A percentile compares a stretch with the other conserved stretches of the same genome.
Evolutionary conservation across 2,888 invertebrate species (phyloP).

Genomic region (Drosophila imparisetae): DNA sequence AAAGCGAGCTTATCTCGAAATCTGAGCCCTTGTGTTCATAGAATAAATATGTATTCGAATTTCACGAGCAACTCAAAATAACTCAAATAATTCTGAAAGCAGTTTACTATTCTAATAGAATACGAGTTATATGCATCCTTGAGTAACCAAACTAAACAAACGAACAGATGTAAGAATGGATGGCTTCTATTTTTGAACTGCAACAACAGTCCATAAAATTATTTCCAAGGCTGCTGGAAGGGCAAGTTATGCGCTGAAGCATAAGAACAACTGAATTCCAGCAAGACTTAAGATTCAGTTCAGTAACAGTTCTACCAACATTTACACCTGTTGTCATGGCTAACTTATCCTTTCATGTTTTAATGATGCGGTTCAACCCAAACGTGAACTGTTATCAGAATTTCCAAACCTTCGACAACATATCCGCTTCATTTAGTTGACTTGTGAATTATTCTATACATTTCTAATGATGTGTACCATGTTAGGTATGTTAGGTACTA

Average conservation of each 20-base stretch:
- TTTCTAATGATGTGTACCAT: slow-evolving; percentile 17
- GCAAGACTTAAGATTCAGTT: background rate
- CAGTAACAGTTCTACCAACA: background rate
- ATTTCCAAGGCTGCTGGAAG: background rate
- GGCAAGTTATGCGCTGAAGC: background rate
- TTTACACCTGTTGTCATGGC: background rate
- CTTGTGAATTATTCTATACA: slow-evolving; percentile 8
- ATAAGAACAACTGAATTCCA: background rate
- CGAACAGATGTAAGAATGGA: background rate
- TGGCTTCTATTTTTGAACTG: background rate
- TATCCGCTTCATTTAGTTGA: background rate
- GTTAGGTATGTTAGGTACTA: background rate
- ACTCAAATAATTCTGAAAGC: background rate
- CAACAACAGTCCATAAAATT: no score
- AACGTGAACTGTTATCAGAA: slow-evolving; percentile 1
- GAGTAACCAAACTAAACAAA: background rate
- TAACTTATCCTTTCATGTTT: background rate
- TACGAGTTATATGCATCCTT: background rate
- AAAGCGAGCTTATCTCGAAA: background rate
- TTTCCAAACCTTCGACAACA: background rate
- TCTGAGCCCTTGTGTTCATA: background rate
- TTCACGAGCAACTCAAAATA: background rate
- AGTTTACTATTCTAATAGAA: no score
- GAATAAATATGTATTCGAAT: slow-evolving; percentile 1
- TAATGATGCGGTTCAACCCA: background rate